A percentile compares a stretch with the other conserved stretches of the same genome.
These are phyloP conservation scores for Brienomyrus brachyistius DNA, from an alignment of 2,113 vertebrate genomes.

Conservation along the genomic window DNA sequence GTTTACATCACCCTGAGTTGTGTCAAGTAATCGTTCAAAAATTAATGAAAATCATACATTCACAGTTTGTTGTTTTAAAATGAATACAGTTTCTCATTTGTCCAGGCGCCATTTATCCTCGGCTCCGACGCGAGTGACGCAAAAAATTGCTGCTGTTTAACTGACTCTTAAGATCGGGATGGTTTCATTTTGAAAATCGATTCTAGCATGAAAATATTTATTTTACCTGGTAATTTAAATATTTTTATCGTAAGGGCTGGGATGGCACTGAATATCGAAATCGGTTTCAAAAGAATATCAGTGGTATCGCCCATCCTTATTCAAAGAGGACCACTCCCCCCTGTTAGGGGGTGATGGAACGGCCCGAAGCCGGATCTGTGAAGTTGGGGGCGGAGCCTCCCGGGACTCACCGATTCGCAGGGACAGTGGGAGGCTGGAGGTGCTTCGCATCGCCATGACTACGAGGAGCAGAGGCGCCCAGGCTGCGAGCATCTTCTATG, in stretches of 20 bases:
- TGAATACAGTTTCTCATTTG: background rate
- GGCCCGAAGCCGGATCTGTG: background rate
- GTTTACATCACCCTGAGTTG: background rate
- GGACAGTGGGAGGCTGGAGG: constrained; percentile 63
- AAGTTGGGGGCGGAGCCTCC: background rate
- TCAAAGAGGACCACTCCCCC: background rate
- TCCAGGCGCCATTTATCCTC: background rate
- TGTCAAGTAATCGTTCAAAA: background rate
- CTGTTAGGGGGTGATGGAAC: background rate
- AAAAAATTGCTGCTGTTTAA: background rate
- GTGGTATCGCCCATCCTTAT: background rate
- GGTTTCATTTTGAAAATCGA: background rate
- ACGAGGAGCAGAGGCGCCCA: constrained; percentile 73
- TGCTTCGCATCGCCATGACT: constrained; percentile 65
- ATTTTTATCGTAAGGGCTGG: background rate
- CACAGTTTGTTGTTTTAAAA: background rate
- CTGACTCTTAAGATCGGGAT: background rate
- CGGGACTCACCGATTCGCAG: constrained; percentile 72
- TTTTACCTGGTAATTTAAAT: background rate
- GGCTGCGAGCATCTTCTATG: constrained; percentile 74
- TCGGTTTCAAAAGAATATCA: background rate
- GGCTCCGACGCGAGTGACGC: background rate
- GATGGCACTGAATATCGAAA: background rate
- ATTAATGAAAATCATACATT: background rate
- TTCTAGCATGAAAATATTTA: background rate